A percentile compares a stretch with the other conserved stretches of the same genome.
Evolutionary conservation across 2,113 vertebrate genomes (phyloP).

Genomic region (Chamaetylas fuelleborni): DNA sequence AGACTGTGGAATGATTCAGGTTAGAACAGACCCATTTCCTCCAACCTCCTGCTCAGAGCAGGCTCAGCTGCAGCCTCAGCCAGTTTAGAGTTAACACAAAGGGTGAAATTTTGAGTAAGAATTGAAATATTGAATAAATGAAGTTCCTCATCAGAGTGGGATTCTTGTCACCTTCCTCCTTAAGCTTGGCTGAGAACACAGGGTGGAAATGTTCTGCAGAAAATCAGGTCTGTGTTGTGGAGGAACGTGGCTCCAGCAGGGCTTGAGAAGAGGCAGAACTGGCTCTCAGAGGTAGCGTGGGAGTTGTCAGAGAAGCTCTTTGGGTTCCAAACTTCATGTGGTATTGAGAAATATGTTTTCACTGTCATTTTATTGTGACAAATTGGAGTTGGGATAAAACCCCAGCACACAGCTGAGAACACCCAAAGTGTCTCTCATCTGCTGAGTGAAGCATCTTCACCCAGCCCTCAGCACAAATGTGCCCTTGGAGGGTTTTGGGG

Average conservation of each 20-base stretch:
- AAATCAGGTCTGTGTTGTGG: background rate
- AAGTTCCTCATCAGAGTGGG: background rate
- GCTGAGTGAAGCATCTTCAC: background rate
- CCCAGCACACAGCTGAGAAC: background rate
- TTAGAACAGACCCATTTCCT: background rate
- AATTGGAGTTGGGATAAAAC: background rate
- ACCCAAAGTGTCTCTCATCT: background rate
- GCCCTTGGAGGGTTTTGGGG: background rate
- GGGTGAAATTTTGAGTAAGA: background rate
- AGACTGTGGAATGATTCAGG: background rate
- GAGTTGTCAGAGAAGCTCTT: background rate
- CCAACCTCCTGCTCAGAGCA: background rate
- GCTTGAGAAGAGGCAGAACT: background rate
- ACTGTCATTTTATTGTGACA: constrained; percentile 2
- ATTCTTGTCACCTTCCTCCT: background rate
- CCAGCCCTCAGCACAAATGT: background rate
- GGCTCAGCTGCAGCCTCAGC: background rate
- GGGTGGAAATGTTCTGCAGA: background rate
- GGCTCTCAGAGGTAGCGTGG: background rate
- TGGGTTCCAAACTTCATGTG: background rate
- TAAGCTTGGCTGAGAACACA: background rate
- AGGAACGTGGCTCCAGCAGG: background rate
- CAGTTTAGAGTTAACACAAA: background rate
- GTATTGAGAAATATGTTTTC: constrained; percentile 2
- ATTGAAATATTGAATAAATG: background rate